Percentiles rank a stretch among this genome's conserved stretches.
phyloP scores from a whole-genome alignment of 1,140 invertebrate species.

The Heliconius hermathena region DNA sequence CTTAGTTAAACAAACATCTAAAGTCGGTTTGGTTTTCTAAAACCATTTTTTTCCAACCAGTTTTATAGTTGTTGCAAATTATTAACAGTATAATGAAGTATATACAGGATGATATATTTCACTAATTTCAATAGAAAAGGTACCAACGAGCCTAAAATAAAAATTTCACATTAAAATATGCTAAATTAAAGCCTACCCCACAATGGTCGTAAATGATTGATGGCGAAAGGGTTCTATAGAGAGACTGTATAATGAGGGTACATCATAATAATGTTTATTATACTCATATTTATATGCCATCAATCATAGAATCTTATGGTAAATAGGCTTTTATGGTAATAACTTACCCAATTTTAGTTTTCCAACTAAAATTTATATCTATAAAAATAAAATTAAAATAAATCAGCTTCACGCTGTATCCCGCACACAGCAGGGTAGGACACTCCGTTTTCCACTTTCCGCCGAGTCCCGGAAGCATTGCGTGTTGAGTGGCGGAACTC shows the following conservation, averaged over 20 bases:
- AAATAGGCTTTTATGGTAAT: background rate
- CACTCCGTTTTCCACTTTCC: too few species aligned
- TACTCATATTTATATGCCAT: background rate
- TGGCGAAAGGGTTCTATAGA: background rate
- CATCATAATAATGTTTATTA: conserved; percentile 5
- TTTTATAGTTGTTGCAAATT: too few species aligned
- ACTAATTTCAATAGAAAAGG: background rate
- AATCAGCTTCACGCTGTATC: too few species aligned
- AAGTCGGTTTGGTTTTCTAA: too few species aligned
- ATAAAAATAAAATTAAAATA: too few species aligned
- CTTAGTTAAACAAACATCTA: too few species aligned
- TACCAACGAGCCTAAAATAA: background rate
- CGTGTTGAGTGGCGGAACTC: too few species aligned
- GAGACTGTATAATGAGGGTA: background rate
- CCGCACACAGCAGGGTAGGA: too few species aligned
- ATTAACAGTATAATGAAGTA: background rate
- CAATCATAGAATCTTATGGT: background rate
- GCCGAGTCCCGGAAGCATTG: too few species aligned
- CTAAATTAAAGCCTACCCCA: background rate
- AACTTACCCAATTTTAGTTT: too few species aligned
- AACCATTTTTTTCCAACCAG: too few species aligned
- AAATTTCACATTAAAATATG: conserved; percentile 6
- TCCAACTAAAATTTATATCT: too few species aligned
- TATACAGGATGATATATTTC: background rate
- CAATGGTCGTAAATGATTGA: conserved; percentile 6